Percentiles rank a stretch among this genome's conserved stretches.
Evolutionary conservation across 35 echinoderm and acorn worm species (phyloP).

Genomic region (Lytechinus pictus): DNA sequence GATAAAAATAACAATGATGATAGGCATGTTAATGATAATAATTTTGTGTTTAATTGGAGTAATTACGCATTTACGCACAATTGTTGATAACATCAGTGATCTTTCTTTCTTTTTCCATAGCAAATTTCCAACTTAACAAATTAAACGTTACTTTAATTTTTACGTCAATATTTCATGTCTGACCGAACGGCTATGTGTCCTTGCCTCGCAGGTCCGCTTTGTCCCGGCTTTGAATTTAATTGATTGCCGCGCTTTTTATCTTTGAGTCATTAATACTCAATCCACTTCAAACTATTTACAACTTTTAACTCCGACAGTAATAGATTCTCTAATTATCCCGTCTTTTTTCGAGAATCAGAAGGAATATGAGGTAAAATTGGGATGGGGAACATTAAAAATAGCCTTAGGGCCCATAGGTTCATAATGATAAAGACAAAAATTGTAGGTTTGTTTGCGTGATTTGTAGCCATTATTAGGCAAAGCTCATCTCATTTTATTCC

Average conservation of each 20-base stretch:
- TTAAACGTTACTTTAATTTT: neutral
- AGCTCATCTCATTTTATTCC: neutral
- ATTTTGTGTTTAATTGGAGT: too few species aligned
- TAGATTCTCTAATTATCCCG: neutral
- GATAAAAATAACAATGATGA: too few species aligned
- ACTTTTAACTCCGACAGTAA: neutral
- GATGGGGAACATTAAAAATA: neutral
- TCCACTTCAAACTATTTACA: neutral
- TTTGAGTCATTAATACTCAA: neutral
- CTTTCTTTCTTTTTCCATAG: neutral
- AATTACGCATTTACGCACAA: too few species aligned
- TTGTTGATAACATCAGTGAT: too few species aligned
- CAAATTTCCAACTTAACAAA: neutral
- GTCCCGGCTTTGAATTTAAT: neutral
- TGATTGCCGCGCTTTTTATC: conserved; percentile 1
- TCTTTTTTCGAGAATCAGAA: neutral
- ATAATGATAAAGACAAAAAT: neutral
- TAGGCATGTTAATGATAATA: too few species aligned
- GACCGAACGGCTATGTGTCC: neutral
- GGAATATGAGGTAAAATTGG: neutral
- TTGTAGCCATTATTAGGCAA: neutral
- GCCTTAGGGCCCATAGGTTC: too few species aligned
- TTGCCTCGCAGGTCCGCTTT: neutral
- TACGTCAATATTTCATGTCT: neutral
- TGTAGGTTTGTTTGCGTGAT: neutral